Percentiles rank a stretch among this genome's conserved stretches.
phyloP scores from a whole-genome alignment of 2,888 invertebrate genomes.

The Drosophila heteroneura region DNA sequence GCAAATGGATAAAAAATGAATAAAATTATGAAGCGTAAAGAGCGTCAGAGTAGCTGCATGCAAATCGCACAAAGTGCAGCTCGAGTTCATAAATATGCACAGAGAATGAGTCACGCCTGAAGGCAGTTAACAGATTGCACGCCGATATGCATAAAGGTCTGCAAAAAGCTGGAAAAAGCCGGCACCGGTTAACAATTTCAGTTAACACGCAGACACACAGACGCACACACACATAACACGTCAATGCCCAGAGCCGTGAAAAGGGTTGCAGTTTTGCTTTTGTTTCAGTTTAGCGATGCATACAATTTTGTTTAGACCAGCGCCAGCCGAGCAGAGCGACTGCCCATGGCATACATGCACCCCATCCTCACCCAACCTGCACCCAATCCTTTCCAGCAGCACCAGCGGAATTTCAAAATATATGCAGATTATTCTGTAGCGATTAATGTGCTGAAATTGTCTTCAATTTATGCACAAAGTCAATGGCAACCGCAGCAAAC shows the following conservation, averaged over 20 bases:
- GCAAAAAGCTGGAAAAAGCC: constrained; percentile 22
- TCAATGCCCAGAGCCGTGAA: constrained; percentile 23
- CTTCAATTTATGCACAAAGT: constrained; percentile 32
- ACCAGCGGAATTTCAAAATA: constrained; percentile 14
- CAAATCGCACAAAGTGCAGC: constrained; percentile 51
- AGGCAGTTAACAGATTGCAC: constrained; percentile 70
- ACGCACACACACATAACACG: constrained; percentile 12
- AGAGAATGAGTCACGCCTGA: constrained; percentile 53
- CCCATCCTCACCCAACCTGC: constrained; percentile 11
- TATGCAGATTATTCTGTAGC: constrained; percentile 49
- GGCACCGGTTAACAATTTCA: constrained; percentile 48
- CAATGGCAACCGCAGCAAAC: constrained; percentile 11
- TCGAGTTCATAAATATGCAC: constrained; percentile 20
- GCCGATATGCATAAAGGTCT: constrained; percentile 52
- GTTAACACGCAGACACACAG: constrained; percentile 28
- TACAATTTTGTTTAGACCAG: constrained; percentile 66
- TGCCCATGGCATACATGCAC: constrained; percentile 36
- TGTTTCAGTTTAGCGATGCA: constrained; percentile 70
- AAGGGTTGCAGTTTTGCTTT: constrained; percentile 59
- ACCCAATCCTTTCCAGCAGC: constrained; percentile 3
- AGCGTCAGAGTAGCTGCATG: constrained; percentile 37
- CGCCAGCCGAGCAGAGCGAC: constrained; percentile 65
- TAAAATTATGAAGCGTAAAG: constrained; percentile 65
- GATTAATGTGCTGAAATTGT: constrained; percentile 43
- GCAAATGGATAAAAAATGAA: constrained; percentile 31